A percentile compares a stretch with the other conserved stretches of the same genome.
Conservation (phyloP, 2,888 invertebrate genomes). For the Papilio elwesi region DNA sequence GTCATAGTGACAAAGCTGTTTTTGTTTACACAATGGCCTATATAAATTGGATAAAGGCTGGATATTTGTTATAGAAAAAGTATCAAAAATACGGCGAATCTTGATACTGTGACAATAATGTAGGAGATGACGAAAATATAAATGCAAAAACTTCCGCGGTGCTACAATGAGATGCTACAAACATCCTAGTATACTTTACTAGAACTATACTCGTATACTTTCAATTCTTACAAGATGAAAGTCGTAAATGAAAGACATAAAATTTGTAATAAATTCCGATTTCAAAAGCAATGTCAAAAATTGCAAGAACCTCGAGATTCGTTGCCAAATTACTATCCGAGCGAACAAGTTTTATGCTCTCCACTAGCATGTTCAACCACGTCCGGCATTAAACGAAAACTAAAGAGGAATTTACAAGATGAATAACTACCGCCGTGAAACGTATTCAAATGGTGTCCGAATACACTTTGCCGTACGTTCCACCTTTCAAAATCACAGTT, state of each 20-base stretch:
- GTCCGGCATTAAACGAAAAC: conserved; percentile 32
- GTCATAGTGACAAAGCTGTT: not conserved
- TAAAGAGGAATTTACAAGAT: conserved; percentile 29
- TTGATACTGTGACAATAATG: not conserved
- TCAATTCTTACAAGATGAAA: not conserved
- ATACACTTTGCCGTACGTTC: conserved; percentile 35
- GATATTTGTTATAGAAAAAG: no score
- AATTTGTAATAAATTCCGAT: conserved; percentile 13
- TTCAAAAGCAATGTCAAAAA: conserved; percentile 17
- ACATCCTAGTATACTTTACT: not conserved
- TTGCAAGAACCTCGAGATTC: conserved; percentile 10
- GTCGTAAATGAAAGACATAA: conserved; percentile 22
- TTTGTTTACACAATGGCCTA: not conserved
- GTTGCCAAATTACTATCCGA: conserved; percentile 26
- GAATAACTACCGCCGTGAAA: conserved; percentile 30
- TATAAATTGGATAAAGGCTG: not conserved
- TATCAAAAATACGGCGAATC: no score
- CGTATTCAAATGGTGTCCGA: conserved; percentile 32
- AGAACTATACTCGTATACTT: not conserved
- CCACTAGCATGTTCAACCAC: conserved; percentile 32
- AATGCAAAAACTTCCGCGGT: no score
- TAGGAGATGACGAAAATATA: not conserved
- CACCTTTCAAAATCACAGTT: conserved; percentile 28
- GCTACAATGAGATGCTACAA: not conserved
- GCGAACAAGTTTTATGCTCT: conserved; percentile 30